Conservation (phyloP, 1,140 invertebrate genomes). For the Zaprionus tsacasi region DNA sequence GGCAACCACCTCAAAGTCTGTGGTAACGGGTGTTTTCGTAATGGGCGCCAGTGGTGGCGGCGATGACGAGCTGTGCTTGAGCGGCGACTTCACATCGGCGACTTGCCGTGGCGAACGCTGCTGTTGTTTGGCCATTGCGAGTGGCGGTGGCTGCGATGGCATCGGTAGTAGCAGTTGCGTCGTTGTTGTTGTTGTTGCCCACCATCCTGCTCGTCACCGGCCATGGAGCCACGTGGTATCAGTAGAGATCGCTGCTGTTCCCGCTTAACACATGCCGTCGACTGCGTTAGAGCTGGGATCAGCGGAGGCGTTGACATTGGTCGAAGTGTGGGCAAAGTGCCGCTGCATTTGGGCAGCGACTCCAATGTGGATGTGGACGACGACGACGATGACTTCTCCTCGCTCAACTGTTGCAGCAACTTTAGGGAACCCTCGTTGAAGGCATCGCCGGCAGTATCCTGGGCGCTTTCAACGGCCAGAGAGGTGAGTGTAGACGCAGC, state of each 20-base stretch:
- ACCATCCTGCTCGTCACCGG: neutral
- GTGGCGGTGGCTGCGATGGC: slow-evolving; percentile 2
- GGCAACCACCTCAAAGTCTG: slow-evolving; percentile 43
- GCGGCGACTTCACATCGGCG: slow-evolving; percentile 8
- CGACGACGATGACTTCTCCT: neutral
- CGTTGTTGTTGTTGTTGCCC: no score
- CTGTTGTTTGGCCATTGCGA: neutral
- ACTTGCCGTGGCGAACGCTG: slow-evolving; percentile 2
- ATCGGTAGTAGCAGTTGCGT: neutral
- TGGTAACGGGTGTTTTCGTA: slow-evolving; percentile 10
- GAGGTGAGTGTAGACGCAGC: neutral
- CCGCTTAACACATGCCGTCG: neutral
- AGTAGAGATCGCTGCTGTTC: slow-evolving; percentile 31
- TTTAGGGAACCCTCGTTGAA: neutral
- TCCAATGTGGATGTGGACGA: neutral
- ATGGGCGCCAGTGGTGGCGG: slow-evolving; percentile 63
- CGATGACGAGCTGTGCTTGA: slow-evolving; percentile 37
- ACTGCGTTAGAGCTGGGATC: slow-evolving; percentile 13
- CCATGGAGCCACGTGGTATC: neutral
- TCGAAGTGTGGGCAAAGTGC: neutral
- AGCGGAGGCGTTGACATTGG: slow-evolving; percentile 9
- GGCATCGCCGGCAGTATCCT: neutral
- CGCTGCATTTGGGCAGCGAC: neutral
- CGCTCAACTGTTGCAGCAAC: slow-evolving; percentile 9
- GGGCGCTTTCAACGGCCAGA: neutral